Base-by-base conservation (phyloP, 1,140 invertebrate genomes). In the Acarapis woodi region DNA sequence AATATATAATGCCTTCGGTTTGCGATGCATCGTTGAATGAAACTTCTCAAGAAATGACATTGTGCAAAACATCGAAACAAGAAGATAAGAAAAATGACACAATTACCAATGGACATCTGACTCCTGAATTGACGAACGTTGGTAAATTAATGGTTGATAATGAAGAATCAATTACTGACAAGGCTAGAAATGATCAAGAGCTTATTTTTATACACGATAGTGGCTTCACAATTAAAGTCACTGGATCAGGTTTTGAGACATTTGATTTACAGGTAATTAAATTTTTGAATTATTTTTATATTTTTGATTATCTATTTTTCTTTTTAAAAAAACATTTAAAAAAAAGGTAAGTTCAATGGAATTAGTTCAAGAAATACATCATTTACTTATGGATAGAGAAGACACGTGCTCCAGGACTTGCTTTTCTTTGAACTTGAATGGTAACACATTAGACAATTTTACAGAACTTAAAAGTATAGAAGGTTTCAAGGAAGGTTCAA, bases 401-500 rank as follows among this genome's bases (percentile, higher is more conserved):
- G 87, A 96, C 50, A 93, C 85, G 0, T 96, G 88, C 50, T 87
- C 90, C 49, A 62, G 87, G 19, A 97, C 90, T 2, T 97, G 88
- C 52, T 97, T 97, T 53, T 88, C 85, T 1, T 62, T 97, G 6
- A 83, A 96, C 58, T 57, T 96, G 4, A 80, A 93, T 50, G 79
- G 78, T 8, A 69, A 72, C 34, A 87, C 79, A 3, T 59, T 97
- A 29, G 90, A 97, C 53, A 90, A 94, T 56, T 97, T 94, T 62
- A 78, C 83, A 8, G 90, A 97, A 57, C 55, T 97, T 19, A 96
- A 96, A 56, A 82, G 73, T 52, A 80, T 96, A 47, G 80, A 90
- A 49, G 77, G 80, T 0, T 58, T 97, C 4, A 83, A 88, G 55
- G 83, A 94, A 53, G 80, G 79, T 4, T 87, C 82, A 6, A 61